Conservation (phyloP, 1,140 invertebrate species). For the Helicoverpa zea region DNA sequence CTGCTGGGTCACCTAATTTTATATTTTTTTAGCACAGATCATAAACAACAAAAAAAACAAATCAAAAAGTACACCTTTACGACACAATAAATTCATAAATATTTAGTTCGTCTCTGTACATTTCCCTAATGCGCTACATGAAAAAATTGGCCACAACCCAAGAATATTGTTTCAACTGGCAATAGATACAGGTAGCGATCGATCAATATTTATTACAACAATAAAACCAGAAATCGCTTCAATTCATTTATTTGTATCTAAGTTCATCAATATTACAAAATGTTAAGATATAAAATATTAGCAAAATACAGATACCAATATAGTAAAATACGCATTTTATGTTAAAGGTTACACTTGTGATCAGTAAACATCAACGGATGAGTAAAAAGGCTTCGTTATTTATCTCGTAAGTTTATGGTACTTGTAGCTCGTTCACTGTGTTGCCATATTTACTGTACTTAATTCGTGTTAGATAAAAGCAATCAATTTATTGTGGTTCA, state of each 20-base stretch:
- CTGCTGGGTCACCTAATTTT: no score
- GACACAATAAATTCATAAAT: background rate
- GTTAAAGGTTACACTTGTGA: background rate
- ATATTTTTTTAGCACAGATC: no score
- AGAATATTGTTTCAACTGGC: conserved; percentile 49
- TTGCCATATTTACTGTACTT: background rate
- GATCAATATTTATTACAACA: conserved; percentile 42
- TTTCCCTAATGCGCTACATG: conserved; percentile 41
- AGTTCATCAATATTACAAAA: conserved; percentile 61
- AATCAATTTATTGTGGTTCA: background rate
- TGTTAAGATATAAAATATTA: conserved; percentile 57
- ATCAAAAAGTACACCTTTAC: no score
- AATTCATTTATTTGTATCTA: conserved; percentile 68
- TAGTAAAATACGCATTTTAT: conserved; percentile 51
- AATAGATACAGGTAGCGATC: conserved; percentile 41
- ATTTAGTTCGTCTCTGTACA: conserved; percentile 43
- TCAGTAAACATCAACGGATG: conserved; percentile 6
- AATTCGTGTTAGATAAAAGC: background rate
- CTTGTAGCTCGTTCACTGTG: conserved; percentile 14
- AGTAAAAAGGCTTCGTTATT: conserved; percentile 9
- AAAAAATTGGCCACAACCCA: conserved; percentile 56
- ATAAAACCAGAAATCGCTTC: conserved; percentile 50
- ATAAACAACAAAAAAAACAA: background rate
- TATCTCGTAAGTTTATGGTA: background rate
- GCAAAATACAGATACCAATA: conserved; percentile 61